Percentiles rank a stretch among this genome's conserved stretches.
These are phyloP conservation scores for Lindbergichthys nudifrons DNA, from an alignment of 2,797 vertebrate genomes.

Conservation along the genomic window DNA sequence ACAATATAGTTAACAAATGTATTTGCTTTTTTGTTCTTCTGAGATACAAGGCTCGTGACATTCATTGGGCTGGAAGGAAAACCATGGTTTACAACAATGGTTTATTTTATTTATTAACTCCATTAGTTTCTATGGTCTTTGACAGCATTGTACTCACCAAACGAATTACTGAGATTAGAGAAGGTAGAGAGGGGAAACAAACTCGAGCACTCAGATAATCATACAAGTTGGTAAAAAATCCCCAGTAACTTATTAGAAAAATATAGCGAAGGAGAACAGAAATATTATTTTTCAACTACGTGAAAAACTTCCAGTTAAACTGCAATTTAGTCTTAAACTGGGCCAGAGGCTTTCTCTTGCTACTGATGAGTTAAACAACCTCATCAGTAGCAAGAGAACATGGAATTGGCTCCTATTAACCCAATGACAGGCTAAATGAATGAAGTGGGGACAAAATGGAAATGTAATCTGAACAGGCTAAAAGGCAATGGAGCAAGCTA, in stretches of 20 bases:
- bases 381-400: too few species aligned
- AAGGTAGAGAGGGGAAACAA: neutral
- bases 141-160: neutral
- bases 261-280: neutral
- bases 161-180: conserved; percentile 1
- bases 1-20: neutral
- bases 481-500: neutral
- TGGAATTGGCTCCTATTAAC: neutral
- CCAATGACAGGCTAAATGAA: too few species aligned
- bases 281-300: neutral
- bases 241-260: neutral
- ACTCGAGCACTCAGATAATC: neutral
- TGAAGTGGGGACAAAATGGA: too few species aligned
- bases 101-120: neutral
- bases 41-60: neutral
- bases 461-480: neutral
- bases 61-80: neutral
- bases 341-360: neutral
- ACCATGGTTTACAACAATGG: neutral
- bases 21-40: conserved; percentile 13
- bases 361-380: neutral
- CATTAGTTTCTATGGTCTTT: neutral
- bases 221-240: neutral
- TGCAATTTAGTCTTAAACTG: too few species aligned
- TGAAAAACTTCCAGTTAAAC: too few species aligned